Conservation (phyloP, 2,113 vertebrate species). For the Pangasianodon hypophthalmus region DNA sequence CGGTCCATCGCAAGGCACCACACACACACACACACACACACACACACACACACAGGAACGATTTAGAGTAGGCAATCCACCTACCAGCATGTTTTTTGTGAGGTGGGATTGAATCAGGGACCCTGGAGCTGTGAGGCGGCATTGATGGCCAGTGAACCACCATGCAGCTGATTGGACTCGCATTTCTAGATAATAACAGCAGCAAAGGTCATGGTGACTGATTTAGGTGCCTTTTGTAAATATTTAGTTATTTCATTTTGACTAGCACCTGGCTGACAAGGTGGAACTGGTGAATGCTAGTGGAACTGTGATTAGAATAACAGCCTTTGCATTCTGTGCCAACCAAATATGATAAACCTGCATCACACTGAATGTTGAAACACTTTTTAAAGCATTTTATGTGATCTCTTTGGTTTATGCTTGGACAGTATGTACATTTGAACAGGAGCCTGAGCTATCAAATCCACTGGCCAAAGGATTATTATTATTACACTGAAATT, state of each 20-base stretch:
- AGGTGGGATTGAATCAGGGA: background rate
- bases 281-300: background rate
- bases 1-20: too few species aligned
- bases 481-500: background rate
- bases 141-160: background rate
- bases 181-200: background rate
- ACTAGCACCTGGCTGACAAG: background rate
- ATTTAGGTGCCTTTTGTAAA: background rate
- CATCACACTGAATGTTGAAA: background rate
- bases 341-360: background rate
- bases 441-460: background rate
- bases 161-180: background rate
- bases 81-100: too few species aligned
- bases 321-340: background rate
- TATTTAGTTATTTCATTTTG: background rate
- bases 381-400: background rate
- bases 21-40: too few species aligned
- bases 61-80: too few species aligned
- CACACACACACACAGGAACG: too few species aligned
- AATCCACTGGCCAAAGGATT: background rate
- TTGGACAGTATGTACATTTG: background rate
- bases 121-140: background rate
- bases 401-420: background rate
- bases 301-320: background rate
- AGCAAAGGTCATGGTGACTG: background rate